Percentiles rank a stretch among this genome's conserved stretches.
phyloP scores from a whole-genome alignment of 1,140 invertebrate genomes.

The Phthorimaea operculella region DNA sequence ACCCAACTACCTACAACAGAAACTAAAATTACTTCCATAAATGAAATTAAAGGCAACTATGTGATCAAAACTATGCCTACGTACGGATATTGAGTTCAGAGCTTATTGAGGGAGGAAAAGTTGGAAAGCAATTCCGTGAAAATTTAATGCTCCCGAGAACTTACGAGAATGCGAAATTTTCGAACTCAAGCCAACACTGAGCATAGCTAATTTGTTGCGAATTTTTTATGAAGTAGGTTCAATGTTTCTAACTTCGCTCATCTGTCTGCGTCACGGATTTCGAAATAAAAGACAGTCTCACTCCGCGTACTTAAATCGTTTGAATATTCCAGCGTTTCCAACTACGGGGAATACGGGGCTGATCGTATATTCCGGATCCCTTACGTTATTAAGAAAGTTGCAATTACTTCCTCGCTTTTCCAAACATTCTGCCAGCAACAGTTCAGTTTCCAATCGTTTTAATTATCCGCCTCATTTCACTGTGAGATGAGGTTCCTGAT shows the following conservation, averaged over 20 bases:
- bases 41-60: conserved; percentile 40
- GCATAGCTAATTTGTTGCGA: conserved; percentile 56
- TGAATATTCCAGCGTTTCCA: too few species aligned
- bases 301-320: too few species aligned
- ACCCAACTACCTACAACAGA: conserved; percentile 19
- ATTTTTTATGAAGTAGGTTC: conserved; percentile 34
- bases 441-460: not conserved
- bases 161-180: conserved; percentile 56
- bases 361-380: not conserved
- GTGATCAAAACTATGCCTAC: conserved; percentile 53
- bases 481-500: not conserved
- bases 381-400: not conserved
- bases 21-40: not conserved
- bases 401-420: not conserved
- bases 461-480: conserved; percentile 6
- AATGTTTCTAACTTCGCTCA: not conserved
- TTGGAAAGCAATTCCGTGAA: conserved; percentile 61
- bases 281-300: not conserved
- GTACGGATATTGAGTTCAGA: conserved; percentile 49
- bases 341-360: not conserved
- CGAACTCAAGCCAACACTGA: conserved; percentile 51
- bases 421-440: not conserved
- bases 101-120: conserved; percentile 56
- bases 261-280: not conserved
- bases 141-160: conserved; percentile 56